Conservation (phyloP, 2,888 invertebrate species). For the Lasioglossum vierecki region DNA sequence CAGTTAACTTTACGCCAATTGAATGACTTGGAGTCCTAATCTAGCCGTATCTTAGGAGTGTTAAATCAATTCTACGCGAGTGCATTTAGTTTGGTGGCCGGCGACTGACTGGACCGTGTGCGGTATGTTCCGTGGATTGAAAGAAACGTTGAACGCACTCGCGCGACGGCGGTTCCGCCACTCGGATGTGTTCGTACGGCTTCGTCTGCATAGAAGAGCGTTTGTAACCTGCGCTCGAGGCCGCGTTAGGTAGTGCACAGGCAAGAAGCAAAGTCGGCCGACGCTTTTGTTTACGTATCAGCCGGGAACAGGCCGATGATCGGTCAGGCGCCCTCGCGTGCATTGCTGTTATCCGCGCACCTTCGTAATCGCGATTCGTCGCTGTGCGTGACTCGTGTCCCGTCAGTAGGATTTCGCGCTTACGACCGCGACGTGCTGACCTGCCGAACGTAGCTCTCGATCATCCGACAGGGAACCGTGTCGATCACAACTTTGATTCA, state of each 20-base stretch:
- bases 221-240: slow-evolving; percentile 31
- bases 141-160: slow-evolving; percentile 52
- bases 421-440: slow-evolving; percentile 47
- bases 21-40: not conserved
- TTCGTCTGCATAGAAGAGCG: slow-evolving; percentile 41
- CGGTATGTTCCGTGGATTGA: slow-evolving; percentile 45
- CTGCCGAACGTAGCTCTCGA: slow-evolving; percentile 15
- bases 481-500: not conserved
- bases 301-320: slow-evolving; percentile 47
- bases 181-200: slow-evolving; percentile 48
- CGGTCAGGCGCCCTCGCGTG: slow-evolving; percentile 49
- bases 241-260: slow-evolving; percentile 10
- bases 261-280: not conserved
- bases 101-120: slow-evolving; percentile 8
- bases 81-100: not conserved
- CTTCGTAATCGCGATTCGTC: slow-evolving; percentile 63
- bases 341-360: slow-evolving; percentile 54
- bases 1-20: not conserved
- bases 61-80: not conserved
- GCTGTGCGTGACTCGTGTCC: slow-evolving; percentile 41
- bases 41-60: not conserved
- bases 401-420: slow-evolving; percentile 70
- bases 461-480: not conserved
- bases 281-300: slow-evolving; percentile 59
- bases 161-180: slow-evolving; percentile 34